These are phyloP conservation scores for Capromys pilorides DNA, from an alignment of 2,797 vertebrate genomes.

Conservation along the genomic window DNA sequence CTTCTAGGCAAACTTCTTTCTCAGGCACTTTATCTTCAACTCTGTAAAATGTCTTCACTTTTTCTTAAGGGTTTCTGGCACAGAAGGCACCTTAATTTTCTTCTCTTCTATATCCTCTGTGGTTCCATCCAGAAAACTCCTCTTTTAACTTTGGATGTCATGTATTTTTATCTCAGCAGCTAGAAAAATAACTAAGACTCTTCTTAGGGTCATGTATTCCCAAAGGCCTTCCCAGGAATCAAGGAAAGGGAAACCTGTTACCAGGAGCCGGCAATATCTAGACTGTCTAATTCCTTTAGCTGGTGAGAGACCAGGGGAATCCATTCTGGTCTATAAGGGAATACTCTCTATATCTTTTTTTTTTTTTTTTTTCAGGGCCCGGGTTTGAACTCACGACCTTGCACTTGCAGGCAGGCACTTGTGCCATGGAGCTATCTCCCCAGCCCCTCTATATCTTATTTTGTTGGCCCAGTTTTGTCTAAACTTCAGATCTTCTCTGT, in stretches of 20 bases:
- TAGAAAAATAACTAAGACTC: background rate
- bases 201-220: background rate
- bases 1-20: too few species aligned
- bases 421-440: too few species aligned
- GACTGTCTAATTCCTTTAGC: background rate
- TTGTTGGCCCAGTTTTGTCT: conserved; percentile 14
- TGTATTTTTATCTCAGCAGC: background rate
- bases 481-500: background rate
- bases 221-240: background rate
- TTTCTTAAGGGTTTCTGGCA: too few species aligned
- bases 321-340: background rate
- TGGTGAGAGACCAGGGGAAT: background rate
- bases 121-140: background rate
- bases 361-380: too few species aligned
- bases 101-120: too few species aligned
- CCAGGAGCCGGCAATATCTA: background rate
- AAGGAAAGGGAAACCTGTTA: background rate
- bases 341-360: background rate
- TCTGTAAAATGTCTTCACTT: too few species aligned
- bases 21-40: too few species aligned
- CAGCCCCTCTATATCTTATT: background rate
- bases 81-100: too few species aligned
- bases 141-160: background rate
- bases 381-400: too few species aligned
- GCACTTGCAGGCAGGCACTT: too few species aligned